A percentile compares a stretch with the other conserved stretches of the same genome.
Conservation (phyloP, 1,140 invertebrate species). For the Zaprionus capensis region DNA sequence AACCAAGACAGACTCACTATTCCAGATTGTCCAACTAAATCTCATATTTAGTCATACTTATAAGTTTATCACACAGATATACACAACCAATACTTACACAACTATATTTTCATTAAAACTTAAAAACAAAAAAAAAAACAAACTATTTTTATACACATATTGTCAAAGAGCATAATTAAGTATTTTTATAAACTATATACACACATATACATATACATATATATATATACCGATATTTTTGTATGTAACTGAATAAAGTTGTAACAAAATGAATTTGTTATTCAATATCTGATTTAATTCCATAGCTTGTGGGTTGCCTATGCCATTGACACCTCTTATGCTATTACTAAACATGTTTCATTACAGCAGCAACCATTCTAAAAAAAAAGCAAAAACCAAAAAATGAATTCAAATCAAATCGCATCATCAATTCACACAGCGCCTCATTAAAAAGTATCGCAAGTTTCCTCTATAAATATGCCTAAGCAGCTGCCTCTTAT, state of each 20-base stretch:
- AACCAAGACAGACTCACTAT: conserved; percentile 21
- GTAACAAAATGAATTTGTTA: conserved; percentile 66
- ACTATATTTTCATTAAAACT: conserved; percentile 49
- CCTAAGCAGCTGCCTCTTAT: conserved; percentile 31
- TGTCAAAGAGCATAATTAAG: conserved; percentile 64
- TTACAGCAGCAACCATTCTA: conserved; percentile 59
- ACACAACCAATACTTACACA: conserved; percentile 30
- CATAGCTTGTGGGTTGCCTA: conserved; percentile 31
- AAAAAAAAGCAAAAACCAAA: conserved; percentile 48
- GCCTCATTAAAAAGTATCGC: conserved; percentile 61
- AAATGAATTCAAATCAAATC: conserved; percentile 21
- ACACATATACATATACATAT: conserved; percentile 36
- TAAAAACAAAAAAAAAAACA: conserved; percentile 9
- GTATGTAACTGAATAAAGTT: conserved; percentile 76
- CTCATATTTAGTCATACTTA: conserved; percentile 13
- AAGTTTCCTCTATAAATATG: conserved; percentile 36
- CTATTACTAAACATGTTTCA: conserved; percentile 75
- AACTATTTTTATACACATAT: conserved; percentile 67
- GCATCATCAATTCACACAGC: conserved; percentile 59
- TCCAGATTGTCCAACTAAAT: conserved; percentile 32
- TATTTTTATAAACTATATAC: conserved; percentile 64
- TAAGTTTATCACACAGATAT: conserved; percentile 30
- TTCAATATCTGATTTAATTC: conserved; percentile 17
- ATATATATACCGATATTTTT: conserved; percentile 71
- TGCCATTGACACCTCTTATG: conserved; percentile 31